A percentile compares a stretch with the other conserved stretches of the same genome.
phyloP scores from a whole-genome alignment of 1,140 invertebrate species.

The Eriocheir sinensis region DNA sequence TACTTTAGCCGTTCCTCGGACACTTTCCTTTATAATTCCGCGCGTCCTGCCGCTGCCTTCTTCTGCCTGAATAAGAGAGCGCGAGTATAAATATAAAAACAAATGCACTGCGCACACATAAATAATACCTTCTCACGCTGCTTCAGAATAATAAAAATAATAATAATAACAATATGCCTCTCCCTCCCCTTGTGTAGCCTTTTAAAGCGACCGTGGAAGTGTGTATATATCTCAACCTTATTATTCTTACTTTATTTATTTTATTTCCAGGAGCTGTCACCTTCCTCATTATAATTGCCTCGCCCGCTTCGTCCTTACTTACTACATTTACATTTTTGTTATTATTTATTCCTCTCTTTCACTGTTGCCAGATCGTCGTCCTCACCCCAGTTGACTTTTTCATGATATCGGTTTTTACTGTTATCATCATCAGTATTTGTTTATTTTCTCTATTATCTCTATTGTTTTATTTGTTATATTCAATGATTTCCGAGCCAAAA shows the following conservation, averaged over 20 bases:
- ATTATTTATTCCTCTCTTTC: no score
- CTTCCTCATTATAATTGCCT: conserved; percentile 14
- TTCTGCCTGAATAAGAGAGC: neutral
- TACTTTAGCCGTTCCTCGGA: neutral
- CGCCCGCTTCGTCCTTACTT: neutral
- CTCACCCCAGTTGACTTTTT: neutral
- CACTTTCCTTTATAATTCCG: neutral
- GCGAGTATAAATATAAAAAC: neutral
- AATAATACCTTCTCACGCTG: neutral
- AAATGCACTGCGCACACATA: no score
- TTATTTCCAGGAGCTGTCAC: conserved; percentile 12
- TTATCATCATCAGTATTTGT: neutral
- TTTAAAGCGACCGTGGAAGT: neutral
- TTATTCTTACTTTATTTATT: conserved; percentile 16
- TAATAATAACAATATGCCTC: neutral
- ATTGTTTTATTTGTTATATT: no score
- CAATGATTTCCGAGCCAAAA: no score
- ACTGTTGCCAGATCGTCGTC: no score
- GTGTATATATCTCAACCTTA: no score
- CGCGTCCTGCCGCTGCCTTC: neutral
- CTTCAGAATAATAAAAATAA: no score
- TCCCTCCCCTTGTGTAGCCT: neutral
- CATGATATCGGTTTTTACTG: neutral
- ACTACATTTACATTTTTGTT: neutral
- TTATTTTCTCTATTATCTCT: no score